phyloP scores from a whole-genome alignment of 2,113 vertebrate genomes.

The Tupaia chinensis region DNA sequence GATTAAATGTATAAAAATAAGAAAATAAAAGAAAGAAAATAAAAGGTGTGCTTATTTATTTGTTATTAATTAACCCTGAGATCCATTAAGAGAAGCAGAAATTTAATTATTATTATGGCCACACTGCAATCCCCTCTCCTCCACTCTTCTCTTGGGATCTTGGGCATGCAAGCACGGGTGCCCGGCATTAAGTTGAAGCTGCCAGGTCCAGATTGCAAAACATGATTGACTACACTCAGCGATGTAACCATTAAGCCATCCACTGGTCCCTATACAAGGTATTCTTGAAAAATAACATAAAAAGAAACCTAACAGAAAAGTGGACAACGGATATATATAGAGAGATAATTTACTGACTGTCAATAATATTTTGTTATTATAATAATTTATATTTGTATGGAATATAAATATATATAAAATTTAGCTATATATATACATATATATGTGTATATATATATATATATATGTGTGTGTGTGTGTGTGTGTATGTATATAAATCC shows the following conservation, averaged over 20 bases:
- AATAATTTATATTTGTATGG: too few species aligned
- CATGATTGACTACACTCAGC: too few species aligned
- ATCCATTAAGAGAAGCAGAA: neutral
- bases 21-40: neutral
- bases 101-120: neutral
- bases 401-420: too few species aligned
- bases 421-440: too few species aligned
- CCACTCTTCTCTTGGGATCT: too few species aligned
- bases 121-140: too few species aligned
- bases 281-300: neutral
- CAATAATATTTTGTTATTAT: neutral
- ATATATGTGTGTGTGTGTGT: neutral
- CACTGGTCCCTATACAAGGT: neutral
- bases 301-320: neutral
- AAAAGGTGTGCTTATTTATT: neutral
- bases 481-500: neutral
- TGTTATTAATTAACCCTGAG: slow-evolving; percentile 41
- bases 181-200: too few species aligned
- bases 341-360: neutral
- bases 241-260: too few species aligned
- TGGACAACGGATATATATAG: neutral
- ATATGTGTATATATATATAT: neutral
- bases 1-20: too few species aligned
- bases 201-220: too few species aligned
- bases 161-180: too few species aligned